Evolutionary conservation across 2,113 vertebrate species (phyloP).

Genomic region (Arenaria interpres): DNA sequence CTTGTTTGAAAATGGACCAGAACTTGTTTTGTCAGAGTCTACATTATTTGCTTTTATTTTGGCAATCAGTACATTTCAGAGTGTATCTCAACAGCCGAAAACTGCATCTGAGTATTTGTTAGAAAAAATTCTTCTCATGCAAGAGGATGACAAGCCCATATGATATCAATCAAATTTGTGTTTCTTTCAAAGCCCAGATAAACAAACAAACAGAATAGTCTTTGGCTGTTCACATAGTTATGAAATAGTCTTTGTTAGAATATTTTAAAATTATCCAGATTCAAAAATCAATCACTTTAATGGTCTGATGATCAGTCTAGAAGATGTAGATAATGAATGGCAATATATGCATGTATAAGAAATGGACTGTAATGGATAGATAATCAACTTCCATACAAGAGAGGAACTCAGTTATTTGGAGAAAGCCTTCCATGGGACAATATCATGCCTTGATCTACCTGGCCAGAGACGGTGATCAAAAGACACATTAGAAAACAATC

Average conservation of each 20-base stretch:
- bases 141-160: not conserved
- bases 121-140: slow-evolving; percentile 15
- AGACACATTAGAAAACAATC: not conserved
- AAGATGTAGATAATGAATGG: not conserved
- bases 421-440: not conserved
- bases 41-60: not conserved
- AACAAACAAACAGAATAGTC: not conserved
- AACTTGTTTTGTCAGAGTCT: not conserved
- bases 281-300: not conserved
- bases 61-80: not conserved
- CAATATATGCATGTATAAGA: not conserved
- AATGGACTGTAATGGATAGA: not conserved
- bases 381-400: not conserved
- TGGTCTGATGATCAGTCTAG: not conserved
- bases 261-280: not conserved
- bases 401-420: not conserved
- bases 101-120: slow-evolving; percentile 1
- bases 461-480: not conserved
- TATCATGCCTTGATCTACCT: not conserved
- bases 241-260: not conserved
- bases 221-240: not conserved
- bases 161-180: not conserved
- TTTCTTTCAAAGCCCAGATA: not conserved
- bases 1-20: not conserved
- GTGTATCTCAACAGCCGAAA: not conserved